Percentiles rank a stretch among this genome's conserved stretches.
Conservation (phyloP, 2,797 vertebrate species). For the Urophycis tenuis region DNA sequence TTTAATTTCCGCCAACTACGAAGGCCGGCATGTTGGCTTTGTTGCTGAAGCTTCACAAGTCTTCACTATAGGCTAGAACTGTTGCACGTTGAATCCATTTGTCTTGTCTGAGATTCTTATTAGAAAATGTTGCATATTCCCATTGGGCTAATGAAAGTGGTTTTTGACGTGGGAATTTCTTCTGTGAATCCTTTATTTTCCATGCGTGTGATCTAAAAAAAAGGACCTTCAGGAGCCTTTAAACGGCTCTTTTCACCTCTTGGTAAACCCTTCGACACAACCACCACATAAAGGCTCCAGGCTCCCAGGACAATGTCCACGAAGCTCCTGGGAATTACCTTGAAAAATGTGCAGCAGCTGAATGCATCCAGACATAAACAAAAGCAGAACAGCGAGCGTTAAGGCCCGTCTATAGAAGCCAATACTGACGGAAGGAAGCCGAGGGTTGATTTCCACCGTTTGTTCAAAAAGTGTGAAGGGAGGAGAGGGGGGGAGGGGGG, state of each 20-base stretch:
- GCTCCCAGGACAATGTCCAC: neutral
- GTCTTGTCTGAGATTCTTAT: too few species aligned
- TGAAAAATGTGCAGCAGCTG: neutral
- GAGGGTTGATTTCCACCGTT: constrained; percentile 62
- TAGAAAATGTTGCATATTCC: too few species aligned
- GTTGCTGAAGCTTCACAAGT: too few species aligned
- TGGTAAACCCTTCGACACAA: neutral
- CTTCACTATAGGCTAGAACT: too few species aligned
- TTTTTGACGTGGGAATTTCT: too few species aligned
- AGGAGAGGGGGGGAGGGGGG: constrained; percentile 25
- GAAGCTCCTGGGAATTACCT: neutral
- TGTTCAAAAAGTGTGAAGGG: constrained; percentile 46
- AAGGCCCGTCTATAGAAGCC: constrained; percentile 16
- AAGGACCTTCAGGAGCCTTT: neutral
- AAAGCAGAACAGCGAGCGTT: neutral
- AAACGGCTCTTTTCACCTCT: neutral
- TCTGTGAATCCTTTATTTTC: too few species aligned
- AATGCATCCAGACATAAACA: neutral
- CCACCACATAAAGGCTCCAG: neutral
- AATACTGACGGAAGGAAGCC: constrained; percentile 32
- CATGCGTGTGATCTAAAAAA: too few species aligned
- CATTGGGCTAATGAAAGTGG: too few species aligned
- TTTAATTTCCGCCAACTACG: too few species aligned
- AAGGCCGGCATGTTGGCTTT: too few species aligned
- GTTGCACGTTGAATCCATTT: too few species aligned